Base-by-base conservation (phyloP, 1,140 invertebrate species). In the Lepidurus arcticus region DNA sequence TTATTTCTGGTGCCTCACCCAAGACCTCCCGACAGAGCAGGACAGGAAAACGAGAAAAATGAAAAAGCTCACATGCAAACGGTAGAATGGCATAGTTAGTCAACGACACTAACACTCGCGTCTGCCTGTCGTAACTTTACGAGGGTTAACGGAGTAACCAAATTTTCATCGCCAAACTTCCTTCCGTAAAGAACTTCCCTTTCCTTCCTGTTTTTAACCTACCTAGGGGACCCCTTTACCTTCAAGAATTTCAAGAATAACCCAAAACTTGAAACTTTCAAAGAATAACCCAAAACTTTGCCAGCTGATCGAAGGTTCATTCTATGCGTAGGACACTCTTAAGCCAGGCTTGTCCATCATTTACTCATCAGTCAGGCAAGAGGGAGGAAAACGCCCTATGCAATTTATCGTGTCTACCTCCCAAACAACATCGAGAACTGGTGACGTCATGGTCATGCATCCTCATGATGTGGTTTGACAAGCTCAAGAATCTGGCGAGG, bases 11-110 rank as follows among this genome's bases (percentile, higher is more conserved):
- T 21, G 53, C 8, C 53, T 9, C n/a, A 65, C 53, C 53, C 53
- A 65, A 65, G 53, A 65, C 53, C 53, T 65, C 53, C 53, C 53
- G 21, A 65, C 53, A 65, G 21, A 65, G 53, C 53, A 65, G 53
- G 53, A 65, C 53, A 65, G 53, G 16, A 13, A 9, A 65, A 65
- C n/a, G 53, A n/a, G 53, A 65, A 21, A n/a, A 21, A 65, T 21
- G 21, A 13, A 34, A 34, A 65, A n/a, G 21, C 53, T 65, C n/a
- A 21, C 53, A 65, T 21, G 53, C 53, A 65, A 65, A 65, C 53
- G 13, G 53, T 6, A 65, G 13, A n/a, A 65, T 65, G 47, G 47
- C 53, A 11, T 21, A 65, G 16, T 9, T 65, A 65, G 9, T 65
- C 53, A 65, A 65, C 13, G 53, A 65, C 16, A 9, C 53, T 65